phyloP scores from a whole-genome alignment of 2,888 invertebrate genomes.

The Sympetrum striolatum region DNA sequence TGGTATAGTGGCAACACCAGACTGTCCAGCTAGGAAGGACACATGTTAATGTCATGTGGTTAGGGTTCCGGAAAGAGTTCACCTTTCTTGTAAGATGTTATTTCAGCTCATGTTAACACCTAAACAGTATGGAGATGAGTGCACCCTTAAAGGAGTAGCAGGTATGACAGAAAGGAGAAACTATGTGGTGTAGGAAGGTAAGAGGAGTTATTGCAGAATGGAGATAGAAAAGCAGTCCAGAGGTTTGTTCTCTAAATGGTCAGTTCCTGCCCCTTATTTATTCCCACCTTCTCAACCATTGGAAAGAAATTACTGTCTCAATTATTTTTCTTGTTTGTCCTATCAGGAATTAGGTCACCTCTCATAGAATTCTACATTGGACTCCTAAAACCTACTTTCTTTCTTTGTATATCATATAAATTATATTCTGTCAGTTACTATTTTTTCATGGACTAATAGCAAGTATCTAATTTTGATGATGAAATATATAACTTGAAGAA shows the following conservation, averaged over 20 bases:
- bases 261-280: not conserved
- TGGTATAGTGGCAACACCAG: not conserved
- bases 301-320: not conserved
- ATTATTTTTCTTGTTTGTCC: not conserved
- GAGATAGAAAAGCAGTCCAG: not conserved
- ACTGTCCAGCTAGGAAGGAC: not conserved
- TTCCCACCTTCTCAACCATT: not conserved
- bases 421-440: too few relatives aligned
- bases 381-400: too few relatives aligned
- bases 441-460: too few relatives aligned
- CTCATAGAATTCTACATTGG: not conserved
- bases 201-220: not conserved
- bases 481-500: too few relatives aligned
- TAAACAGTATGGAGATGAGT: not conserved
- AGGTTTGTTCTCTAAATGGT: constrained; percentile 26
- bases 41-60: not conserved
- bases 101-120: not conserved
- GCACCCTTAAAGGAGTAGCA: constrained; percentile 29
- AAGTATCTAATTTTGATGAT: too few relatives aligned
- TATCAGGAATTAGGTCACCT: not conserved
- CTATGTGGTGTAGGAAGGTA: constrained; percentile 24
- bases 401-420: too few relatives aligned
- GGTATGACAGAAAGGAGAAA: constrained; percentile 28
- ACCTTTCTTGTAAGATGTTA: constrained; percentile 2
- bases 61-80: not conserved